Conservation (phyloP, 2,797 vertebrate species). For the Helostoma temminkii region DNA sequence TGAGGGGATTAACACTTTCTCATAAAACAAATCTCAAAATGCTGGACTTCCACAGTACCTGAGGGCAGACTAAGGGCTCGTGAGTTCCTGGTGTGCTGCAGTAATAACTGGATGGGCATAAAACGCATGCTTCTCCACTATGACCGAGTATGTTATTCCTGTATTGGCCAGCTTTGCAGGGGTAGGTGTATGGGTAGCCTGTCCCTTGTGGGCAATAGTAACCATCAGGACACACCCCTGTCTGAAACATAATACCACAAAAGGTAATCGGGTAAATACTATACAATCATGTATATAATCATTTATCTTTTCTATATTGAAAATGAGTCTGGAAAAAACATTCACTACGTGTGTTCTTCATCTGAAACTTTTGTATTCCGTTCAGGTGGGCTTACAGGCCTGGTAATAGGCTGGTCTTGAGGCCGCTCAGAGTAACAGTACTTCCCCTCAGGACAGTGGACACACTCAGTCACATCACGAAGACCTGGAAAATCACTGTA, state of each 20-base stretch:
- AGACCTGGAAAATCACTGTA: slow-evolving; percentile 85
- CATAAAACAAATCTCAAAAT: slow-evolving; percentile 11
- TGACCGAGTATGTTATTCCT: slow-evolving; percentile 84
- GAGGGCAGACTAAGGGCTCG: slow-evolving; percentile 83
- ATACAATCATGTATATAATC: not conserved
- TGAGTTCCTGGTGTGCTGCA: slow-evolving; percentile 83
- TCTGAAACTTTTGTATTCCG: not conserved
- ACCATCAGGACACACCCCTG: slow-evolving; percentile 88
- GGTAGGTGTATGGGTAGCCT: slow-evolving; percentile 86
- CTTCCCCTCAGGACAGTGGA: slow-evolving; percentile 85
- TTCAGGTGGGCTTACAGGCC: slow-evolving; percentile 82
- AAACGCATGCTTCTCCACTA: slow-evolving; percentile 78
- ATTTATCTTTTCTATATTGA: not conserved
- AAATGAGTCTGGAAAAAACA: not conserved
- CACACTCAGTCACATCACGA: slow-evolving; percentile 83
- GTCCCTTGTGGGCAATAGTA: slow-evolving; percentile 89
- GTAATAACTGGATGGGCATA: slow-evolving; percentile 85
- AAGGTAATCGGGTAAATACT: not conserved
- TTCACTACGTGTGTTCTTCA: not conserved
- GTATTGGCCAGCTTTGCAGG: slow-evolving; percentile 86
- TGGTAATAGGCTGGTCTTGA: slow-evolving; percentile 82
- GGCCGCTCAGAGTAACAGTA: slow-evolving; percentile 86
- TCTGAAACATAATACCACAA: slow-evolving; percentile 77
- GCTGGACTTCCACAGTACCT: slow-evolving; percentile 70
- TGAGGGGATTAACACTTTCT: not conserved